Base-by-base conservation (phyloP, 2,113 vertebrate species). In the Lanius collurio region DNA sequence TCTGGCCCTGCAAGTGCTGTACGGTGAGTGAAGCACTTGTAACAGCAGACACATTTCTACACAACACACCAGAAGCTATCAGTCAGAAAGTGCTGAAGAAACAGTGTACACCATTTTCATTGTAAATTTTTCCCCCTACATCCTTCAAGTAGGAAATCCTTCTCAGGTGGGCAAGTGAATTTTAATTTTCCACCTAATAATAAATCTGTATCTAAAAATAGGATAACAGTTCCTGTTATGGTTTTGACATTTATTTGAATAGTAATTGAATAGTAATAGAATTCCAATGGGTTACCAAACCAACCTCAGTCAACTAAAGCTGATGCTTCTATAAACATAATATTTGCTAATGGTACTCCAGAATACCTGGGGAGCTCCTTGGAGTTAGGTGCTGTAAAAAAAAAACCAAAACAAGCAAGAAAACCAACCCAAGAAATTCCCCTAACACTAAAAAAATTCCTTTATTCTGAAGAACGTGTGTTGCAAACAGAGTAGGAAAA, bases 351-450 rank as follows among this genome's bases (percentile, higher is more conserved):
- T 35, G 28, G 11, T 26, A 53, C 21, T 31, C 6, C 22, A 46
- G 63, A 73, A 4, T 50, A 42, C 9, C 27, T 68, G 6, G 16
- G 15, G 19, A 55, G 15, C 35, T 63, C 8, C 30, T 28, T 47
- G 23, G 42, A 42, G 5, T 47, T 15, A 31, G 7, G 17, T 47
- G 11, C 7, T 60, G 14, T 22, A 47, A 39, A 81, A 86, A 86
- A 68, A 27, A 33, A 0, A 1, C 23, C 23, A 26, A 47, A 87
- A 64, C 6, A 50, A 71, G 11, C 11, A 49, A 64, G 31, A 19
- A 65, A 52, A 26, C 0, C 4, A 86, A 69, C 0, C 1, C 33
- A 39, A 4, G 2, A 47, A 68, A 84, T 46, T 1, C 11, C 9
- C 8, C 7, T 2, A 39, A 55, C 73, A 20, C 1, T 6, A 27